Evolutionary conservation across 2,113 vertebrate species (phyloP).

Genomic region (Strix aluco): DNA sequence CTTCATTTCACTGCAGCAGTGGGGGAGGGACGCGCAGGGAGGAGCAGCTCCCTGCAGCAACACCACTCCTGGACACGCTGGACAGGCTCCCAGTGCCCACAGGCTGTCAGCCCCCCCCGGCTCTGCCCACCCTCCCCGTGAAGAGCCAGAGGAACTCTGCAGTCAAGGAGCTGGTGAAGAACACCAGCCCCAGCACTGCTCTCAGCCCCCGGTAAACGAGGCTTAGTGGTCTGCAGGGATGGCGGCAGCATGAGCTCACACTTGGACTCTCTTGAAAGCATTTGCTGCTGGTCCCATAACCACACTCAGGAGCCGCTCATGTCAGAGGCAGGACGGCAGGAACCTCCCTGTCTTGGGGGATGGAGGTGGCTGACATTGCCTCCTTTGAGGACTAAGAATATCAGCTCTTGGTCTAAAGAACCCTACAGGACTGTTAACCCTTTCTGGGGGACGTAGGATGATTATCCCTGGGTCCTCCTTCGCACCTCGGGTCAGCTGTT

Average conservation of each 20-base stretch:
- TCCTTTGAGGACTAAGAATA: not conserved
- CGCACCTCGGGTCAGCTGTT: not conserved
- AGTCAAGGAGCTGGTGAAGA: not conserved
- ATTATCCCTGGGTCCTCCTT: not conserved
- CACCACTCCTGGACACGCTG: not conserved
- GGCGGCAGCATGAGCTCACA: conserved; percentile 65
- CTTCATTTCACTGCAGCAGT: conserved; percentile 35
- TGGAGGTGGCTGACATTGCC: not conserved
- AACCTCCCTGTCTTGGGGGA: conserved; percentile 9
- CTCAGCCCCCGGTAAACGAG: not conserved
- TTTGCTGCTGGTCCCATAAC: conserved; percentile 39
- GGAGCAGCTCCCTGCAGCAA: not conserved
- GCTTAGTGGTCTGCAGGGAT: conserved; percentile 49
- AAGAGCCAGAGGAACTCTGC: not conserved
- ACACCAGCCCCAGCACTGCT: not conserved
- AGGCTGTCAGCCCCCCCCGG: not conserved
- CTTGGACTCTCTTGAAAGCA: conserved; percentile 61
- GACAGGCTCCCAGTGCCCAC: not conserved
- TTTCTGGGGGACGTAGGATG: not conserved
- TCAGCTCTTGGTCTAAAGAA: not conserved
- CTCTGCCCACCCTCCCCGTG: not conserved
- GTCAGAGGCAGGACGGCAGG: not conserved
- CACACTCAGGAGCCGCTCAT: not conserved
- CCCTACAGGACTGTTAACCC: not conserved
- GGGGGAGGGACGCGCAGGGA: not conserved